Evolutionary conservation across 2,113 vertebrate species (phyloP).

Genomic region (Pipra filicauda): DNA sequence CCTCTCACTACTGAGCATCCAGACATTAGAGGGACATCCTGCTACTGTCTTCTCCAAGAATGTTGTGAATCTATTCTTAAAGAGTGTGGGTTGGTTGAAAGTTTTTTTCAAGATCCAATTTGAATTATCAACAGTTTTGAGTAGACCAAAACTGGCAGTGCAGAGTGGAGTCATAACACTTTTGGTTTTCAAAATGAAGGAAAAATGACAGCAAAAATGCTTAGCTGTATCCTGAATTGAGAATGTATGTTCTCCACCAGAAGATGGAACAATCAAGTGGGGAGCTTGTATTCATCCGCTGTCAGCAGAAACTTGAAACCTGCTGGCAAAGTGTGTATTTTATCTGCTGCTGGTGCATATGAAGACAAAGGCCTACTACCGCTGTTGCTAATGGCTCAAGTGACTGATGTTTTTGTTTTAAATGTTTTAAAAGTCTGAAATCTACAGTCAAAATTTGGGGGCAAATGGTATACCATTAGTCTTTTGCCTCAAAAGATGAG

Average conservation of each 20-base stretch:
- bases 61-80: background rate
- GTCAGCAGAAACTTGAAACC: background rate
- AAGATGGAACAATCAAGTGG: background rate
- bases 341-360: background rate
- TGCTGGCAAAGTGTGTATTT: constrained; percentile 5
- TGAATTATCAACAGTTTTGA: background rate
- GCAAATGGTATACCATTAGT: background rate
- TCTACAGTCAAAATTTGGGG: background rate
- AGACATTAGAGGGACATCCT: background rate
- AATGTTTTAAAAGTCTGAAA: background rate
- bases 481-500: background rate
- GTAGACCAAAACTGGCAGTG: background rate
- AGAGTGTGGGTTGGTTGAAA: background rate
- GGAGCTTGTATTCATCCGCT: background rate
- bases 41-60: background rate
- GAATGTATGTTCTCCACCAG: background rate
- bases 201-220: background rate
- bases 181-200: background rate
- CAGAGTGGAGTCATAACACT: background rate
- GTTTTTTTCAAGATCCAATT: background rate
- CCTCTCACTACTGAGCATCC: background rate
- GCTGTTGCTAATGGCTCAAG: background rate
- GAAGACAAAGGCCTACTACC: constrained; percentile 1
- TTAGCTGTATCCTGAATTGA: background rate
- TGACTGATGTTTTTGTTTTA: background rate